A percentile compares a stretch with the other conserved stretches of the same genome.
Evolutionary conservation across 2,888 invertebrate species (phyloP).

Genomic region (Spodoptera littoralis): DNA sequence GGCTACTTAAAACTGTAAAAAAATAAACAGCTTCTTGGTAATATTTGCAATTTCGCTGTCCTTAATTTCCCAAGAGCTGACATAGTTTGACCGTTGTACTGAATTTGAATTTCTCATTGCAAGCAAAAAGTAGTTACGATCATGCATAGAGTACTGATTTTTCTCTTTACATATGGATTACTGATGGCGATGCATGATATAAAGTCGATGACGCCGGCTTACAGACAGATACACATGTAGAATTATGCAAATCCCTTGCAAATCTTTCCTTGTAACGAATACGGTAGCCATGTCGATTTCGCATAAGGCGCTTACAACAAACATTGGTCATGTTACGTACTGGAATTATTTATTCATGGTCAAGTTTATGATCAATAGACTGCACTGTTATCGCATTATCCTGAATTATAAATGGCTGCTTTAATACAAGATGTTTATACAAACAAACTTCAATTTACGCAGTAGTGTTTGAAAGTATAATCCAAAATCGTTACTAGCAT

Average conservation of each 20-base stretch:
- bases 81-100: constrained; percentile 31
- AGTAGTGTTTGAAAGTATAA: constrained; percentile 2
- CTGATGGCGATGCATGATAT: constrained; percentile 28
- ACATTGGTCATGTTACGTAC: constrained; percentile 44
- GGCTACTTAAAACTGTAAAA: constrained; percentile 29
- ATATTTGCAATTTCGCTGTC: constrained; percentile 37
- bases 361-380: constrained; percentile 54
- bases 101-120: constrained; percentile 28
- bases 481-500: not conserved
- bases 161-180: constrained; percentile 21
- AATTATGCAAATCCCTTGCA: constrained; percentile 74
- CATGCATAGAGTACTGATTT: constrained; percentile 21
- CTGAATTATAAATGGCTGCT: constrained; percentile 19
- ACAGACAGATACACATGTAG: constrained; percentile 65
- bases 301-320: constrained; percentile 58
- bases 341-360: constrained; percentile 54
- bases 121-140: constrained; percentile 3
- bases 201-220: constrained; percentile 39
- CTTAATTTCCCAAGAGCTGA: constrained; percentile 36
- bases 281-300: constrained; percentile 59
- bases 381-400: constrained; percentile 30
- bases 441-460: not conserved
- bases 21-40: constrained; percentile 41
- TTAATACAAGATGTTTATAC: constrained; percentile 4
- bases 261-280: constrained; percentile 65